Conservation (phyloP, 2,888 invertebrate genomes). For the Aporophyla lueneburgensis region DNA sequence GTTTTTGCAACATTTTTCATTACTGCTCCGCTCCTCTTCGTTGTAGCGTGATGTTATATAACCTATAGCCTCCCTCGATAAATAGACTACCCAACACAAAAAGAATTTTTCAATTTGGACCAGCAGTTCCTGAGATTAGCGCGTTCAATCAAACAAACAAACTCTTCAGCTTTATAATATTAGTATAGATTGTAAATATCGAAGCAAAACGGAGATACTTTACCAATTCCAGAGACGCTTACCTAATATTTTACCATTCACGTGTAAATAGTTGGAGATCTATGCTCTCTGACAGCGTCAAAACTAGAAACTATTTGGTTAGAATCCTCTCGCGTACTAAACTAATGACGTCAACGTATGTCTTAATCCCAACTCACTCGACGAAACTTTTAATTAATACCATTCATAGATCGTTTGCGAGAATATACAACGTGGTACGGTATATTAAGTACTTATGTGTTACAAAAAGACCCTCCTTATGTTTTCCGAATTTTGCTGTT, state of each 20-base stretch:
- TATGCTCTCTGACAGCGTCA: background rate
- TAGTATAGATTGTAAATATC: background rate
- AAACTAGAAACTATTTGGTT: conserved; percentile 6
- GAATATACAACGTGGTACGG: background rate
- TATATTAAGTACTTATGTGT: background rate
- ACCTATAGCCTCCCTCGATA: too few relatives aligned
- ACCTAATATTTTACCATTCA: background rate
- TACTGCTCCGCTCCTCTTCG: too few relatives aligned
- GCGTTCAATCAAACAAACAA: too few relatives aligned
- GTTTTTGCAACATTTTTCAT: too few relatives aligned
- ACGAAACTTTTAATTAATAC: conserved; percentile 35
- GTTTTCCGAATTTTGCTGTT: background rate
- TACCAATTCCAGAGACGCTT: background rate
- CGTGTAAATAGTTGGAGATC: background rate
- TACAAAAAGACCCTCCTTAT: background rate
- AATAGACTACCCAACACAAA: too few relatives aligned
- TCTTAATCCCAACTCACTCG: background rate
- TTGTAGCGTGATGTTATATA: too few relatives aligned
- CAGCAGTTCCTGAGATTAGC: too few relatives aligned
- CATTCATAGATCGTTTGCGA: background rate
- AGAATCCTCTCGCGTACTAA: background rate
- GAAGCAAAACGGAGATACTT: background rate
- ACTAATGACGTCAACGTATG: background rate
- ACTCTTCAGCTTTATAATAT: too few relatives aligned
- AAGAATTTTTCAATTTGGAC: too few relatives aligned